These are phyloP conservation scores for Anguilla megastoma DNA, from an alignment of 2,797 vertebrate genomes.

Conservation along the genomic window DNA sequence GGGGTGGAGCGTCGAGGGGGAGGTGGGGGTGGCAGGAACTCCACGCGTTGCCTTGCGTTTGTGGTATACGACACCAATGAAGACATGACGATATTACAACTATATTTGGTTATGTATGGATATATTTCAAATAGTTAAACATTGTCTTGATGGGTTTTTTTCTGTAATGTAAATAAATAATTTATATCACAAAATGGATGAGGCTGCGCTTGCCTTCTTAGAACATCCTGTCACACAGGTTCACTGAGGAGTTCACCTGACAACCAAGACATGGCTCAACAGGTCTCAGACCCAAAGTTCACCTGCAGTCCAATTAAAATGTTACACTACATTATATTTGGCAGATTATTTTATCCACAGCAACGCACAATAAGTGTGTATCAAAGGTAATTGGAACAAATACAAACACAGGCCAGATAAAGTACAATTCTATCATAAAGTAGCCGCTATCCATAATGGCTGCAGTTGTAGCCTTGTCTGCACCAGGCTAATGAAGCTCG, in stretches of 20 bases:
- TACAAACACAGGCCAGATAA: too few relatives aligned
- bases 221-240: conserved; percentile 30
- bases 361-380: too few relatives aligned
- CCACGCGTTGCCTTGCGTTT: conserved; percentile 99
- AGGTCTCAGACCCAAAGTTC: neutral
- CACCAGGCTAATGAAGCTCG: neutral
- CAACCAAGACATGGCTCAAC: neutral
- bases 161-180: conserved; percentile 99
- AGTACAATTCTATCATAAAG: too few relatives aligned
- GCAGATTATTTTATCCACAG: too few relatives aligned
- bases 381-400: too few relatives aligned
- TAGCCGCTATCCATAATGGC: neutral
- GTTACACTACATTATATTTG: too few relatives aligned
- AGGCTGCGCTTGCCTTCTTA: neutral
- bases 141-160: conserved; percentile 99
- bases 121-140: conserved; percentile 99
- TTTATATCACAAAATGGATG: conserved; percentile 94
- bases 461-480: neutral
- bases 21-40: conserved; percentile 62
- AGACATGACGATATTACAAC: conserved; percentile 90
- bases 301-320: neutral
- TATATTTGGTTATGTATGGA: conserved; percentile 99
- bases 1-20: neutral
- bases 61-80: conserved; percentile 98
- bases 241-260: conserved; percentile 49